These are phyloP conservation scores for Alouatta palliata DNA, from an alignment of 2,113 vertebrate genomes.

Conservation along the genomic window DNA sequence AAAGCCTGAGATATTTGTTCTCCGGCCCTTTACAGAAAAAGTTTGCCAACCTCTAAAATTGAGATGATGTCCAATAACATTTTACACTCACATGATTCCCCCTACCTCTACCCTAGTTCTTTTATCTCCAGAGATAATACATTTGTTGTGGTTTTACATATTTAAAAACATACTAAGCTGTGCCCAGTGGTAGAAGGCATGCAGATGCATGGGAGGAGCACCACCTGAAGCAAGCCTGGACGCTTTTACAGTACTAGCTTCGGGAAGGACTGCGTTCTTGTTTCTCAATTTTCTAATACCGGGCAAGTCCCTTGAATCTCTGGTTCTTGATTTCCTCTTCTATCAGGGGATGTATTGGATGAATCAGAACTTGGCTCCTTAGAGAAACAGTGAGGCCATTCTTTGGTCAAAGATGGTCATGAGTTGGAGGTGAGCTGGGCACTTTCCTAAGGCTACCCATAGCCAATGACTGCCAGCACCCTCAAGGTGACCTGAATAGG, in stretches of 20 bases:
- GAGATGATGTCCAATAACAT: neutral
- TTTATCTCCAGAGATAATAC: neutral
- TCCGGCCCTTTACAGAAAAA: neutral
- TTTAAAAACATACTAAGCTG: neutral
- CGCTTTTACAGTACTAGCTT: neutral
- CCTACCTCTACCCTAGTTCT: neutral
- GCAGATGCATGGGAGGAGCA: neutral
- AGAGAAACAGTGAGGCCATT: neutral
- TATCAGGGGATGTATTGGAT: neutral
- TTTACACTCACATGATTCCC: neutral
- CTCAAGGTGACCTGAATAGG: neutral
- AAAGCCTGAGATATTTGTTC: neutral
- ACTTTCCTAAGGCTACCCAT: neutral
- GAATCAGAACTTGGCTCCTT: neutral
- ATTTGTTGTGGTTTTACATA: neutral
- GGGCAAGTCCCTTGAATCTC: neutral
- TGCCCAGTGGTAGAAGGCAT: neutral
- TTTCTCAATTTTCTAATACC: neutral
- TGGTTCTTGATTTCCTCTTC: neutral
- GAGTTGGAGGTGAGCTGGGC: neutral
- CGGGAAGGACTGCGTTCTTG: neutral
- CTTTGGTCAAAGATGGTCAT: neutral
- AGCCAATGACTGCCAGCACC: neutral
- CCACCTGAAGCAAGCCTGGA: neutral
- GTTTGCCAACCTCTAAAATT: neutral